These are phyloP conservation scores for Cyclina sinensis DNA, from an alignment of 1,140 invertebrate genomes.

Conservation along the genomic window DNA sequence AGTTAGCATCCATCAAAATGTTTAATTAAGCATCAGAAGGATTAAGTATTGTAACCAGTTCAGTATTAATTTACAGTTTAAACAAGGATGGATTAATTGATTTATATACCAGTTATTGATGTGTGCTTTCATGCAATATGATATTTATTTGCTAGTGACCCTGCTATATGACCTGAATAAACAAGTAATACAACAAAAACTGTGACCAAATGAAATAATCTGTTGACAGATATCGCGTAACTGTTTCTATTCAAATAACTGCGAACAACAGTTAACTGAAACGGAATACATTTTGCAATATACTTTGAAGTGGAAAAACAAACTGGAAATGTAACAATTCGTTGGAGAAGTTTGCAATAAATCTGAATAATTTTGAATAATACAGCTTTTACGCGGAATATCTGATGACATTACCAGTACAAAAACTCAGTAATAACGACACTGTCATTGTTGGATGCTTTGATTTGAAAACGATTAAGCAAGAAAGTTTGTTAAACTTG, in stretches of 20 bases:
- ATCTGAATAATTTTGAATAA: conserved; percentile 25
- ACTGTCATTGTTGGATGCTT: background rate
- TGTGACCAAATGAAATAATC: conserved; percentile 5
- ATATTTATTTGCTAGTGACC: conserved; percentile 45
- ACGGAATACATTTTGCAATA: background rate
- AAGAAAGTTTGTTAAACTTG: background rate
- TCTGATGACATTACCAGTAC: background rate
- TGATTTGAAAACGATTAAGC: background rate
- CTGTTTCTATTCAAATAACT: background rate
- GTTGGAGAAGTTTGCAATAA: background rate
- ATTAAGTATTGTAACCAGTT: too few species aligned
- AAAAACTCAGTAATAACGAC: background rate
- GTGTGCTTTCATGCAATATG: background rate
- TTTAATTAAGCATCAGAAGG: too few species aligned
- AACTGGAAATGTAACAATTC: background rate
- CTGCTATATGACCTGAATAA: conserved; percentile 6
- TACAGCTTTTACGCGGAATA: background rate
- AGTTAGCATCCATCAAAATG: too few species aligned
- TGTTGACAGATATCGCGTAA: background rate
- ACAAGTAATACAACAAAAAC: conserved; percentile 4
- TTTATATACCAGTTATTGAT: conserved; percentile 24
- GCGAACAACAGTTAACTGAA: conserved; percentile 11
- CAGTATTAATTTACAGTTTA: too few species aligned
- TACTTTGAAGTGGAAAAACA: background rate
- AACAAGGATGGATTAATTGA: background rate